Evolutionary conservation across 2,113 vertebrate species (phyloP).

Genomic region (Tauraco erythrolophus): DNA sequence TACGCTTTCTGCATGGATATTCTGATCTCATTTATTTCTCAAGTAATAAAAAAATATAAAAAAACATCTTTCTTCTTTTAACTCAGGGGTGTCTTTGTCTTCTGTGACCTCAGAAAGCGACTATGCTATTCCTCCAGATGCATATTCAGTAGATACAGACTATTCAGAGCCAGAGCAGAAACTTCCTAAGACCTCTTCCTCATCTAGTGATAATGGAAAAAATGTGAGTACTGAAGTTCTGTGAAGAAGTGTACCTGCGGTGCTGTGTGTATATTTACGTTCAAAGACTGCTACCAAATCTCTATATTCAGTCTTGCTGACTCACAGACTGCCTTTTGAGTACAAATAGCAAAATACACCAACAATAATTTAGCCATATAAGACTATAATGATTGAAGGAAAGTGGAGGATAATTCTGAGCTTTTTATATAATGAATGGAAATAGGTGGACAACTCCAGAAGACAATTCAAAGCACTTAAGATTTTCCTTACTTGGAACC

Average conservation of each 20-base stretch:
- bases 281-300: background rate
- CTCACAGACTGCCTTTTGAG: background rate
- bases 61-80: background rate
- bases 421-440: background rate
- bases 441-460: background rate
- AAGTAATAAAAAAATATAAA: background rate
- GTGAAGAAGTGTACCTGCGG: background rate
- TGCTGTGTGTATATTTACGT: background rate
- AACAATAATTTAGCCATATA: background rate
- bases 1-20: background rate
- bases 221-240: constrained; percentile 79
- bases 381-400: background rate
- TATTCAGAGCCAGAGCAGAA: constrained; percentile 94
- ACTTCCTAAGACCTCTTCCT: constrained; percentile 89
- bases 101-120: constrained; percentile 96
- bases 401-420: background rate
- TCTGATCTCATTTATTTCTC: background rate
- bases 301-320: background rate
- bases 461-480: background rate
- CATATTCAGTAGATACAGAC: constrained; percentile 92
- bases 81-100: constrained; percentile 90
- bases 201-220: constrained; percentile 87
- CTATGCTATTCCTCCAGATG: constrained; percentile 97
- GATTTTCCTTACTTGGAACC: background rate
- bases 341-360: background rate